Percentiles rank a stretch among this genome's conserved stretches.
phyloP scores from a whole-genome alignment of 2,888 invertebrate genomes.

The Lepidocyrtoides sp. region DNA sequence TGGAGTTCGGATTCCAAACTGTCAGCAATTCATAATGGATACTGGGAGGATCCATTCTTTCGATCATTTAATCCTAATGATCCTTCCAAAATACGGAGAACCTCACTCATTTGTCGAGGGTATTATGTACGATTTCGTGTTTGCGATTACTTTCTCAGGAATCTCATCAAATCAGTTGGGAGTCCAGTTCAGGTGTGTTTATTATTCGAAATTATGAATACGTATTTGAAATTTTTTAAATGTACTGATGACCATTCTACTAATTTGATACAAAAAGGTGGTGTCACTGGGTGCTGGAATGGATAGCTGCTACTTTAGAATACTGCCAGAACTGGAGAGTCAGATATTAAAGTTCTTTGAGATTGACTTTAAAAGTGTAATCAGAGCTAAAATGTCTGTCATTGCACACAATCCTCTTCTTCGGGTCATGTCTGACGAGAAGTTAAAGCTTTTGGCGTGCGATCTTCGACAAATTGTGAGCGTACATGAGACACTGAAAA shows the following conservation, averaged over 20 bases:
- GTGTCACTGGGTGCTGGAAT: constrained; percentile 84
- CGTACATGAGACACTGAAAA: constrained; percentile 74
- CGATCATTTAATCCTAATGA: constrained; percentile 81
- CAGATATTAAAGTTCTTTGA: constrained; percentile 81
- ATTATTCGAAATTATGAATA: too few species aligned
- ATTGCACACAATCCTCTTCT: constrained; percentile 76
- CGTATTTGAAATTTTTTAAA: too few species aligned
- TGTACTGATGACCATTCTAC: too few species aligned
- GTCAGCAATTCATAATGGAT: constrained; percentile 81
- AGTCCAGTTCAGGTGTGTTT: constrained; percentile 82
- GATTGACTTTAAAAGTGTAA: constrained; percentile 82
- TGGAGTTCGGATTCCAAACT: constrained; percentile 84
- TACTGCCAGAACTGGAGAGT: constrained; percentile 79
- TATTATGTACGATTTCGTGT: constrained; percentile 84
- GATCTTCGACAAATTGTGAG: constrained; percentile 79
- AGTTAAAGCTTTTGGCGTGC: constrained; percentile 77
- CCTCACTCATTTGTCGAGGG: constrained; percentile 84
- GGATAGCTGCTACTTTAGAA: constrained; percentile 84
- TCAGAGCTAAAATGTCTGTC: constrained; percentile 78
- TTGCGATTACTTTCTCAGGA: constrained; percentile 83
- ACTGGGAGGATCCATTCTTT: constrained; percentile 85
- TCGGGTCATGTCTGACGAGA: constrained; percentile 76
- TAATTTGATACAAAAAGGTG: too few species aligned
- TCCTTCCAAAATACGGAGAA: constrained; percentile 79
- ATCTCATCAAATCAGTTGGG: constrained; percentile 70